Evolutionary conservation across 2,888 invertebrate species (phyloP), one percentile per base, ranked within the genome.

Genomic region (Sphaerophoria rueppellii): DNA sequence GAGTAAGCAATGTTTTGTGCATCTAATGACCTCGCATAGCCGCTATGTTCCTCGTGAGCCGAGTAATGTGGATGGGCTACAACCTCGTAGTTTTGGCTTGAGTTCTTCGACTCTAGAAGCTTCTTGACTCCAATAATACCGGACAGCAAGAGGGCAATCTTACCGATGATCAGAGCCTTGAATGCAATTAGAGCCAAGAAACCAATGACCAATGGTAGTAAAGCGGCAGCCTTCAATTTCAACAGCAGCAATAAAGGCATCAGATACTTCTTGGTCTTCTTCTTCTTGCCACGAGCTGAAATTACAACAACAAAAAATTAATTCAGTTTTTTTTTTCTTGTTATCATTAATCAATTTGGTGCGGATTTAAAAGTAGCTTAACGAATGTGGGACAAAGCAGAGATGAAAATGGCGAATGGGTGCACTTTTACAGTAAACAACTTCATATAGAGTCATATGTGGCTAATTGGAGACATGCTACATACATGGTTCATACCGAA

Each of bases 111-210:
- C 67, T 94, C 95, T 60, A 96, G 92, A 4, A 97, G 93, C 89
- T 97, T 97, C 92, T 95, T 95, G 80, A 95, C 91, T 4, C 94
- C 95, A 81, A 97, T 94, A 82, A 96, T 93, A 79, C 94, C 94
- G 69, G 96, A 95, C 86, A 97, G 94, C 73, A 96, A 93, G 32
- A 97, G 93, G 4, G 97, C 96, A 83, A 97, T 94, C 93, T 97
- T 97, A 88, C 96, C 96, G 88, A 97, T 93, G 89, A 96, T 92
- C 88, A 97, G 93, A 85, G 97, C 97, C 93, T 97, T 97, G 93
- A 97, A 94, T 54, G 96, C 96, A 58, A 96, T 93, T 86, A 97
- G 93, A 72, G 96, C 96, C 89, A 97, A 94, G 88, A 93, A 93
- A 88, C 95, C 97, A 77, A 97, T 93, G 89, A 95, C 95, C 87